Evolutionary conservation across 2,888 invertebrate genomes (phyloP), one percentile per base, ranked within the genome.

Genomic region (Synanthedon myopaeformis): DNA sequence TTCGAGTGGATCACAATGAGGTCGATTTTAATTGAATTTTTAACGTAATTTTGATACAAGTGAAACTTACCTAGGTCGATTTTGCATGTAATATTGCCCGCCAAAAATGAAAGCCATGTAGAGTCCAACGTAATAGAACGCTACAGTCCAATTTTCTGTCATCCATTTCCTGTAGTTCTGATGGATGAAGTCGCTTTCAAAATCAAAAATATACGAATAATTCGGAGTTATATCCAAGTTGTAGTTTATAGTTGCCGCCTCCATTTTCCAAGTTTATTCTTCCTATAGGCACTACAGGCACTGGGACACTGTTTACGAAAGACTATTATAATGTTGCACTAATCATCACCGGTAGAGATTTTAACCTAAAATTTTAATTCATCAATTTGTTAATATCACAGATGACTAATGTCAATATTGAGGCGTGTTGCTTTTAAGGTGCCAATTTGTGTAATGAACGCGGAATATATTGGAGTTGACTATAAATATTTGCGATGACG

Each of bases 31-130:
- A 35, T 10, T 35, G 35, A 35, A 35, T 35, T 35, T 35, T 35
- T 35, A 35, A 35, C 35, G 35, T 35, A 35, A 35, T 35, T 10
- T 35, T 35, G 8, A 35, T 10, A 8, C 28, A 28, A 51, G 42
- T 50, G 51, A 49, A n/a, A 72, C 89, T 83, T 71, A 91, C 86
- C 95, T 92, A 58, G 95, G 94, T 65, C 98, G 91, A 72, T 92
- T 92, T 76, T 95, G 93, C 99, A 99, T 99, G 74, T 94, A 94
- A 72, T 94, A 92, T 77, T 97, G 96, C 51, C 97, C 97, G 59
- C 94, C 94, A 81, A 97, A 98, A 70, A 99, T 96, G 59, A 97
- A 90, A 59, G 96, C 90, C 92, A 99, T 95, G 80, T 99, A 99
- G 62, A 94, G 89, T 61, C 95, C 95, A 61, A 94, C 89, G 75